Percentiles rank a stretch among this genome's conserved stretches.
Conservation (phyloP, 2,797 vertebrate species). For the Enteromius afrohamiltoni region DNA sequence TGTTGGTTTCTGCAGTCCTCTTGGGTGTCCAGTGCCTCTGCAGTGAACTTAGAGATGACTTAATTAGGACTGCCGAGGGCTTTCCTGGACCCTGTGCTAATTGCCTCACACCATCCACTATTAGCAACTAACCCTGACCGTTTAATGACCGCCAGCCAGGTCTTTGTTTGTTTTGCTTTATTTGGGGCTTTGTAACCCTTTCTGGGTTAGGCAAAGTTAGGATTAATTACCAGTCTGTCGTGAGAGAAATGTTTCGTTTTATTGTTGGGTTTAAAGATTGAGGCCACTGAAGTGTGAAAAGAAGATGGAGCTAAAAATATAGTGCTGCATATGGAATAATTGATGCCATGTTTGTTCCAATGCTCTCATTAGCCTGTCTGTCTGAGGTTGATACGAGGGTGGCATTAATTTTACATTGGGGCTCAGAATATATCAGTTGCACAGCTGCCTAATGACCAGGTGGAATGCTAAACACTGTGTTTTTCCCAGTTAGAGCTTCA, state of each 20-base stretch:
- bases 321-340: conserved; percentile 35
- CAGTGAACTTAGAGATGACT: conserved; percentile 39
- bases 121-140: conserved; percentile 41
- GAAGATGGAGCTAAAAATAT: conserved; percentile 44
- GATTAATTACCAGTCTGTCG: not conserved
- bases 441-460: conserved; percentile 55
- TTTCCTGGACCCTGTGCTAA: conserved; percentile 42
- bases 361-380: conserved; percentile 50
- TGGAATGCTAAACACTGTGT: conserved; percentile 37
- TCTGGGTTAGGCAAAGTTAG: conserved; percentile 22
- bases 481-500: conserved; percentile 33
- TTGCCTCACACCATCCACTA: conserved; percentile 48
- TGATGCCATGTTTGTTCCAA: conserved; percentile 45
- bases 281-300: conserved; percentile 38
- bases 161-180: conserved; percentile 39
- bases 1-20: conserved; percentile 32
- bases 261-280: not conserved
- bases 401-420: conserved; percentile 49
- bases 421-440: conserved; percentile 43
- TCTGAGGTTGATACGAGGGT: conserved; percentile 38
- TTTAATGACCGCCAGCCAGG: conserved; percentile 26
- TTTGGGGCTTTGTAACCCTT: conserved; percentile 27
- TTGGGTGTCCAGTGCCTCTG: conserved; percentile 16
- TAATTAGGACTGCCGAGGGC: conserved; percentile 46
- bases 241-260: conserved; percentile 1